phyloP scores from a whole-genome alignment of 2,113 vertebrate genomes.

The Pomatorhinus ruficollis region DNA sequence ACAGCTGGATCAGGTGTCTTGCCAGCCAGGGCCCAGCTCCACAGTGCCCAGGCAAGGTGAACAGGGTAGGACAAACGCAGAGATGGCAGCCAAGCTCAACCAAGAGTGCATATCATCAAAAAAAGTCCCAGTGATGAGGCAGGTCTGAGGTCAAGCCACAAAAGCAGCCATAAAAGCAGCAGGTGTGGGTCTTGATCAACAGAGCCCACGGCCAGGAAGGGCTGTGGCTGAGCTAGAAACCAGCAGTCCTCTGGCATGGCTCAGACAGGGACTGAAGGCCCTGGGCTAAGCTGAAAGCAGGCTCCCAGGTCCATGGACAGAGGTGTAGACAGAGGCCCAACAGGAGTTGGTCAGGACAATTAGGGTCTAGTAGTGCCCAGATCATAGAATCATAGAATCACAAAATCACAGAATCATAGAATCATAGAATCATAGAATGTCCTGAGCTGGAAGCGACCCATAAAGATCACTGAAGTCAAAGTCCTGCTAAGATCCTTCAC shows the following conservation, averaged over 20 bases:
- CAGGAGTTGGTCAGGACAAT: background rate
- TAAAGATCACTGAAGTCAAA: background rate
- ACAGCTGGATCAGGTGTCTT: background rate
- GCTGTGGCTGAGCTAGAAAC: background rate
- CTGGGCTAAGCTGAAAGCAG: background rate
- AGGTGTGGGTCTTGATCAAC: background rate
- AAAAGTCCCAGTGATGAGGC: background rate
- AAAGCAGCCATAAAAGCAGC: background rate
- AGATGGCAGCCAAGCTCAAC: background rate
- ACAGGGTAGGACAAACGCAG: background rate
- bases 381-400: background rate
- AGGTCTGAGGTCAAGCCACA: background rate
- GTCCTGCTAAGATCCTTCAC: background rate
- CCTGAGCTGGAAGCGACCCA: background rate
- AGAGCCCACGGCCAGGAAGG: background rate
- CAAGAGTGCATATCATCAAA: background rate
- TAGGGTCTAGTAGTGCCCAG: background rate
- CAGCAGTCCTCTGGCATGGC: background rate
- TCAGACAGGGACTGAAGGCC: background rate
- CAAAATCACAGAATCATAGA: background rate
- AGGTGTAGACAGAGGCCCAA: background rate
- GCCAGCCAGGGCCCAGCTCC: background rate
- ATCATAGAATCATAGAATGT: background rate
- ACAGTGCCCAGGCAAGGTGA: background rate
- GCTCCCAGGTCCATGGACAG: background rate